Evolutionary conservation across 1,140 invertebrate genomes (phyloP).

Genomic region (Hylaeus volcanicus): DNA sequence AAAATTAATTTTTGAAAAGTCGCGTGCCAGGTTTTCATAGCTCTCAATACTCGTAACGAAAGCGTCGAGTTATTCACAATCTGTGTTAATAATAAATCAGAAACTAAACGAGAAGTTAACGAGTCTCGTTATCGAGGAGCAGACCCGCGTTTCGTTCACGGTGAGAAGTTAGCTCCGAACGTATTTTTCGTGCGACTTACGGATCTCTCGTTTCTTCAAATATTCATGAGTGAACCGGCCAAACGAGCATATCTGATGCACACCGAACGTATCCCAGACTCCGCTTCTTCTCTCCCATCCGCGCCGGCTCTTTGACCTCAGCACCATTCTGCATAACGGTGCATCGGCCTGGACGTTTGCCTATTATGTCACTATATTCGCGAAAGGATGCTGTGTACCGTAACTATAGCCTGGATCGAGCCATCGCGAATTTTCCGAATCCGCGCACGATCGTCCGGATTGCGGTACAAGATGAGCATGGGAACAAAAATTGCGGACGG

Average conservation of each 20-base stretch:
- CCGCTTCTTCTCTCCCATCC: slow-evolving; percentile 39
- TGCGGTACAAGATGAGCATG: background rate
- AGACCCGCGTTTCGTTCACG: background rate
- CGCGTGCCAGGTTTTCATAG: too few relatives aligned
- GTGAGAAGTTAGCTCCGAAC: slow-evolving; percentile 17
- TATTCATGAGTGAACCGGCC: slow-evolving; percentile 56
- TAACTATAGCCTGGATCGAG: slow-evolving; percentile 35
- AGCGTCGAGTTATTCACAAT: too few relatives aligned
- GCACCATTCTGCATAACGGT: slow-evolving; percentile 71
- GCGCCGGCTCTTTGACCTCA: slow-evolving; percentile 68
- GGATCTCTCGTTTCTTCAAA: slow-evolving; percentile 42
- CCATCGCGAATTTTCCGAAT: slow-evolving; percentile 31
- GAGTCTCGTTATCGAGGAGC: too few relatives aligned
- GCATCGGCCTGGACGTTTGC: slow-evolving; percentile 70
- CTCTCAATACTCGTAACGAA: too few relatives aligned
- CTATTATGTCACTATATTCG: slow-evolving; percentile 71
- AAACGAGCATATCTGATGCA: slow-evolving; percentile 56
- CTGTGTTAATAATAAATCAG: too few relatives aligned
- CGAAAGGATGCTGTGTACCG: slow-evolving; percentile 56
- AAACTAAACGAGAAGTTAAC: too few relatives aligned
- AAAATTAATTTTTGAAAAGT: too few relatives aligned
- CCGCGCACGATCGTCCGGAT: background rate
- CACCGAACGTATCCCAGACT: slow-evolving; percentile 50
- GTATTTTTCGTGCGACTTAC: slow-evolving; percentile 2
- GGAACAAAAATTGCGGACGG: background rate